These are phyloP conservation scores for Lordiphosa andalusiaca DNA, from an alignment of 2,888 invertebrate genomes.

Conservation along the genomic window DNA sequence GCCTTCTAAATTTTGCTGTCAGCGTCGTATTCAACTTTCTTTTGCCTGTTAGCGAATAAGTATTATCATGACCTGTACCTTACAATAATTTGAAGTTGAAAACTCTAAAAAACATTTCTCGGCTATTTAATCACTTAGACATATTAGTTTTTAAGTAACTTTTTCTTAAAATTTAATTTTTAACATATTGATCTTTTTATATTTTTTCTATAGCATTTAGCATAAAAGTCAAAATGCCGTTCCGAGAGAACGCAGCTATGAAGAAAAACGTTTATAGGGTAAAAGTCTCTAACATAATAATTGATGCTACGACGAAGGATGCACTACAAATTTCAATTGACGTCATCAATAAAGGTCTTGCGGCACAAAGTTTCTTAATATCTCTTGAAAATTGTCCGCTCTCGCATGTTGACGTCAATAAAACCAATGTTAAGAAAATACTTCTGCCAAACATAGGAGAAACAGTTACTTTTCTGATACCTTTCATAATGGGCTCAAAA, in stretches of 20 bases:
- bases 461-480: conserved; percentile 67
- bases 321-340: conserved; percentile 65
- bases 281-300: conserved; percentile 64
- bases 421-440: conserved; percentile 51
- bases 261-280: conserved; percentile 43
- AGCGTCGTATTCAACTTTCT: too few relatives aligned
- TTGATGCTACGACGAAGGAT: conserved; percentile 73
- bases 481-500: conserved; percentile 48
- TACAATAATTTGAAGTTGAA: too few relatives aligned
- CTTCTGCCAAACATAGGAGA: conserved; percentile 62
- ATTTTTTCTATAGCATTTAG: conserved; percentile 51
- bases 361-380: conserved; percentile 55
- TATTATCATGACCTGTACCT: too few relatives aligned
- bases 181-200: neutral
- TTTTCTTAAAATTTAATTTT: too few relatives aligned
- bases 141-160: too few relatives aligned
- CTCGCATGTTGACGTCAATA: conserved; percentile 36
- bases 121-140: too few relatives aligned
- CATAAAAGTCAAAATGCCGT: conserved; percentile 74
- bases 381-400: conserved; percentile 61
- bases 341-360: conserved; percentile 64
- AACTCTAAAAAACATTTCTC: too few relatives aligned
- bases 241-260: conserved; percentile 62
- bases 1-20: too few relatives aligned
- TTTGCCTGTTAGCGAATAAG: too few relatives aligned